Conservation (phyloP, 2,113 vertebrate genomes). For the Phocoena phocoena region DNA sequence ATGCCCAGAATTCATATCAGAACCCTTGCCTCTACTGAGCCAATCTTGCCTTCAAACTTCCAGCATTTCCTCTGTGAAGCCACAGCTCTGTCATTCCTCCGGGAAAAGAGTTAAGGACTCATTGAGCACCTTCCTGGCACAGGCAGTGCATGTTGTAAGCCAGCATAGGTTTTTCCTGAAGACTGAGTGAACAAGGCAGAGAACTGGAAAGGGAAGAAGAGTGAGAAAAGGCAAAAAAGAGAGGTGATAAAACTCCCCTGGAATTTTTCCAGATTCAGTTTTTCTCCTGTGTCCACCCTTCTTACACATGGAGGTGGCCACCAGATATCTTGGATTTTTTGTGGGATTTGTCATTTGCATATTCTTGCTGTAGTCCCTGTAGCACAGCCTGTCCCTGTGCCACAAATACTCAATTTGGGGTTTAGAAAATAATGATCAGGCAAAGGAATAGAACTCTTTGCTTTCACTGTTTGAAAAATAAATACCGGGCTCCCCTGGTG, state of each 20-base stretch:
- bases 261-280: background rate
- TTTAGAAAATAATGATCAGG: slow-evolving; percentile 21
- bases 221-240: background rate
- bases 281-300: background rate
- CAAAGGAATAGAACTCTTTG: background rate
- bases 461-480: slow-evolving; percentile 14
- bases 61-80: background rate
- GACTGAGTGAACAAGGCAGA: background rate
- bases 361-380: background rate
- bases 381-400: background rate
- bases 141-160: background rate
- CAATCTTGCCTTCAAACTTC: background rate
- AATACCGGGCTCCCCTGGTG: background rate
- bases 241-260: background rate
- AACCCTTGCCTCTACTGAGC: background rate
- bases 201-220: background rate
- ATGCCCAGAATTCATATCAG: background rate
- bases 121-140: background rate
- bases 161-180: background rate
- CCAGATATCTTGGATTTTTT: background rate
- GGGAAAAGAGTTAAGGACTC: background rate
- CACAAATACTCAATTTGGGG: background rate
- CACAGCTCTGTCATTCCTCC: background rate
- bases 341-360: background rate
- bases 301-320: background rate